Percentiles rank a stretch among this genome's conserved stretches.
These are phyloP conservation scores for Brachionus rubens DNA, from an alignment of 1,140 invertebrate genomes.

Conservation along the genomic window DNA sequence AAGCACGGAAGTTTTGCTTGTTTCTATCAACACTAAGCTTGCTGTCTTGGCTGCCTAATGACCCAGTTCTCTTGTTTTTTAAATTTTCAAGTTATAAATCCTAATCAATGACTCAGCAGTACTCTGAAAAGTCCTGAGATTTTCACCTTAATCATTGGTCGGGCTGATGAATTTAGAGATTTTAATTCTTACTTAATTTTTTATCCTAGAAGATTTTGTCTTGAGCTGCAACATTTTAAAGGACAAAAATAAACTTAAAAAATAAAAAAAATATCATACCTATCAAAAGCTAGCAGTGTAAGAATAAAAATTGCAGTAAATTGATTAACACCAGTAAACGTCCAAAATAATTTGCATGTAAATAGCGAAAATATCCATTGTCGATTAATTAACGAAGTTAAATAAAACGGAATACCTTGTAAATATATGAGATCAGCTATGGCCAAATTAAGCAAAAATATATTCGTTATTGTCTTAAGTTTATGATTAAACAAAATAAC, in stretches of 20 bases:
- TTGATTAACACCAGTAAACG: slow-evolving; percentile 41
- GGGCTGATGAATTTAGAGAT: too few relatives aligned
- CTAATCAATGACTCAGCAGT: too few relatives aligned
- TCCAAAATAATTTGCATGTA: slow-evolving; percentile 49
- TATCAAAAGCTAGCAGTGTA: slow-evolving; percentile 35
- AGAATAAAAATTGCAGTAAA: slow-evolving; percentile 41
- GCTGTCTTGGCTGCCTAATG: too few relatives aligned
- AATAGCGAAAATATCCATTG: slow-evolving; percentile 51
- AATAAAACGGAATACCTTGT: slow-evolving; percentile 51
- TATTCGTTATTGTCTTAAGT: slow-evolving; percentile 57
- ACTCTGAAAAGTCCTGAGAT: too few relatives aligned
- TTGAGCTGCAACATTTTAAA: too few relatives aligned
- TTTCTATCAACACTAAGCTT: too few relatives aligned
- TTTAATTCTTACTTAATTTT: too few relatives aligned
- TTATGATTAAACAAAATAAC: slow-evolving; percentile 53
- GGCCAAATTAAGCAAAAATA: slow-evolving; percentile 57
- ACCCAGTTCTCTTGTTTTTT: too few relatives aligned
- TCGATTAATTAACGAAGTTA: slow-evolving; percentile 49
- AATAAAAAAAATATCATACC: background rate
- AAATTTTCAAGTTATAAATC: too few relatives aligned
- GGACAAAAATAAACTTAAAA: background rate
- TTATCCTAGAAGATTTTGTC: too few relatives aligned
- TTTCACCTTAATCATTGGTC: too few relatives aligned
- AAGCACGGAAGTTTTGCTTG: too few relatives aligned
- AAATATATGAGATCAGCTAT: slow-evolving; percentile 55